Evolutionary conservation across 2,113 vertebrate genomes (phyloP).

Genomic region (Oryzias curvinotus): DNA sequence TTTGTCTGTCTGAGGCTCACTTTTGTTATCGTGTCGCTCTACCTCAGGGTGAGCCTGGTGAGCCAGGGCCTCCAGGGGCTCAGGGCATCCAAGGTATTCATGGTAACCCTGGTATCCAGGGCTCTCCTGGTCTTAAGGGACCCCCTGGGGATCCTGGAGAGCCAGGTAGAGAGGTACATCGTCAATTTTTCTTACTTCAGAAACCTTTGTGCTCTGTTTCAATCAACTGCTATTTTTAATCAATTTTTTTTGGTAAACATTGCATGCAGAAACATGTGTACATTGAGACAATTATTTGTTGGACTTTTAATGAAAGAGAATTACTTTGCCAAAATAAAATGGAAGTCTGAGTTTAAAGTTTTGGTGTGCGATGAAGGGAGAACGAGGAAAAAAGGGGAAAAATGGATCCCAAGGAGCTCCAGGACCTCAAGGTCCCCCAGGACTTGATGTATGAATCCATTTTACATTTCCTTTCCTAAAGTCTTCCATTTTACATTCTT

Average conservation of each 20-base stretch:
- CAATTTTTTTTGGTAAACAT: no score
- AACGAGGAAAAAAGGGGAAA: constrained; percentile 82
- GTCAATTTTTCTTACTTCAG: background rate
- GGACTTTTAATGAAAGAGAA: background rate
- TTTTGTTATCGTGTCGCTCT: background rate
- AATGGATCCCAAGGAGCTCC: constrained; percentile 76
- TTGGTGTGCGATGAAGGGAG: constrained; percentile 73
- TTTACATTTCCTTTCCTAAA: background rate
- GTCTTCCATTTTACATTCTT: background rate
- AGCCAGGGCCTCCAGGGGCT: constrained; percentile 80
- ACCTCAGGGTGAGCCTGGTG: constrained; percentile 84
- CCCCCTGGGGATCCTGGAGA: constrained; percentile 74
- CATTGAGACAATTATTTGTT: no score
- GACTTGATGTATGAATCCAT: constrained; percentile 71
- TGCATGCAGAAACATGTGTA: no score
- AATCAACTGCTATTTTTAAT: background rate
- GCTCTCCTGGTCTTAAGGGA: constrained; percentile 79
- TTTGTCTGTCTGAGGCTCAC: no score
- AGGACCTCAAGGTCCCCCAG: constrained; percentile 74
- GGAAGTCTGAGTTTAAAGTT: background rate
- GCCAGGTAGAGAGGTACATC: constrained; percentile 78
- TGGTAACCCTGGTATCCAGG: constrained; percentile 80
- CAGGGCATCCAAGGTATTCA: constrained; percentile 88
- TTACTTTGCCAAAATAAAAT: background rate
- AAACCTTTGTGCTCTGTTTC: background rate